A percentile compares a stretch with the other conserved stretches of the same genome.
These are phyloP conservation scores for Eupithecia pulchellata DNA, from an alignment of 2,888 invertebrate species.

Conservation along the genomic window DNA sequence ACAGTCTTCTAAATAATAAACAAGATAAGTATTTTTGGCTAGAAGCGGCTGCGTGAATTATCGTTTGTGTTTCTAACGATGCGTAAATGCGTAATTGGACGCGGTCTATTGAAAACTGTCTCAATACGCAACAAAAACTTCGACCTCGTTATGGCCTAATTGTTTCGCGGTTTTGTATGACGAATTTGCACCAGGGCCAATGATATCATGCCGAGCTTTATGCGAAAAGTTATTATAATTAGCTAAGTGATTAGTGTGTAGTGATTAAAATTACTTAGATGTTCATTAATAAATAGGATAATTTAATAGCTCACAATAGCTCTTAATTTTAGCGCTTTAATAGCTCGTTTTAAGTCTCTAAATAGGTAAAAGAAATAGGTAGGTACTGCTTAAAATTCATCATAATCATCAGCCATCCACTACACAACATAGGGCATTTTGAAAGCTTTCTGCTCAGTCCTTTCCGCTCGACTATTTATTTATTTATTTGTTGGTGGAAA, in stretches of 20 bases:
- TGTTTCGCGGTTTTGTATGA: constrained; percentile 19
- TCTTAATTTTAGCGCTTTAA: no score
- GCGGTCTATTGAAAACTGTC: constrained; percentile 1
- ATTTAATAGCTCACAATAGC: no score
- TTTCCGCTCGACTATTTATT: no score
- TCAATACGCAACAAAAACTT: constrained; percentile 12
- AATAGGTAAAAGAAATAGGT: background rate
- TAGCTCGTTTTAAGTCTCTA: background rate
- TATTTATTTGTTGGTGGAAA: no score
- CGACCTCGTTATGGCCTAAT: background rate
- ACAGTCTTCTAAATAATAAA: background rate
- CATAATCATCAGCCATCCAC: no score
- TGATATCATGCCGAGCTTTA: background rate
- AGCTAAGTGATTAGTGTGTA: background rate
- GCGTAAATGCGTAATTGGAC: background rate
- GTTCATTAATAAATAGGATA: background rate
- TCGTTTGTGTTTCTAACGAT: background rate
- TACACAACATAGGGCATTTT: no score
- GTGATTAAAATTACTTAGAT: background rate
- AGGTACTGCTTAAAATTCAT: no score
- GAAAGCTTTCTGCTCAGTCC: no score
- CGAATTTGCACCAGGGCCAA: constrained; percentile 23
- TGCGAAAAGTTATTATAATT: background rate
- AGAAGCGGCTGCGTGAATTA: background rate
- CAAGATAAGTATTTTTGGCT: background rate